These are phyloP conservation scores for Anguilla marmorata DNA, from an alignment of 2,797 vertebrate genomes.

Conservation along the genomic window DNA sequence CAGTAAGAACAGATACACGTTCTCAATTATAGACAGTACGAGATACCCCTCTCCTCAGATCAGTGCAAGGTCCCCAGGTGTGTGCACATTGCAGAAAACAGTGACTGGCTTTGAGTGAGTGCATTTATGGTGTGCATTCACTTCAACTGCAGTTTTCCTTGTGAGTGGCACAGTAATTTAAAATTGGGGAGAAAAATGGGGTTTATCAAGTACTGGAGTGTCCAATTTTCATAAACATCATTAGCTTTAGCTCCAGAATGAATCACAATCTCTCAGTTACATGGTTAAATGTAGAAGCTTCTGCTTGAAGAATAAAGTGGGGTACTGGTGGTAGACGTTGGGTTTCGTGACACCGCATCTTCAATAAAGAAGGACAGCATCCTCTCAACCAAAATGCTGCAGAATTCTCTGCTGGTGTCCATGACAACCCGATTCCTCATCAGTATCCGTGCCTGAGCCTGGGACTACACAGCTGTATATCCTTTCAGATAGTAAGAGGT, in stretches of 20 bases:
- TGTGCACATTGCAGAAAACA: too few relatives aligned
- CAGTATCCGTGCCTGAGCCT: slow-evolving; percentile 23
- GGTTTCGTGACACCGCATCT: slow-evolving; percentile 32
- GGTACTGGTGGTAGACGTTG: slow-evolving; percentile 11
- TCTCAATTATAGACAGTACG: too few relatives aligned
- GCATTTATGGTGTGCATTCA: neutral
- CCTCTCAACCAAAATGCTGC: slow-evolving; percentile 17
- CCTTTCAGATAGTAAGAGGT: slow-evolving; percentile 13
- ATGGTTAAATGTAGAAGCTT: neutral
- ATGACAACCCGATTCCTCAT: slow-evolving; percentile 34
- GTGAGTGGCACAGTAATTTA: neutral
- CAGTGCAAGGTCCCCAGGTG: too few relatives aligned
- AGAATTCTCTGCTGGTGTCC: slow-evolving; percentile 35
- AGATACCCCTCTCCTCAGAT: too few relatives aligned
- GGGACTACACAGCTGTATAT: neutral
- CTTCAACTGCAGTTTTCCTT: neutral
- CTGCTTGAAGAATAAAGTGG: neutral
- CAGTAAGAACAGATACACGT: too few relatives aligned
- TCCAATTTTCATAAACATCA: neutral
- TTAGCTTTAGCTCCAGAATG: neutral
- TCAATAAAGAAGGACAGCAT: slow-evolving; percentile 34
- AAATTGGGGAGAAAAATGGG: neutral
- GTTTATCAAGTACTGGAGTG: neutral
- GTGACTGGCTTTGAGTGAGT: too few relatives aligned
- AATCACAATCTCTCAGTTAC: neutral